Evolutionary conservation across 2,888 invertebrate species (phyloP).

Genomic region (Acronicta alni): DNA sequence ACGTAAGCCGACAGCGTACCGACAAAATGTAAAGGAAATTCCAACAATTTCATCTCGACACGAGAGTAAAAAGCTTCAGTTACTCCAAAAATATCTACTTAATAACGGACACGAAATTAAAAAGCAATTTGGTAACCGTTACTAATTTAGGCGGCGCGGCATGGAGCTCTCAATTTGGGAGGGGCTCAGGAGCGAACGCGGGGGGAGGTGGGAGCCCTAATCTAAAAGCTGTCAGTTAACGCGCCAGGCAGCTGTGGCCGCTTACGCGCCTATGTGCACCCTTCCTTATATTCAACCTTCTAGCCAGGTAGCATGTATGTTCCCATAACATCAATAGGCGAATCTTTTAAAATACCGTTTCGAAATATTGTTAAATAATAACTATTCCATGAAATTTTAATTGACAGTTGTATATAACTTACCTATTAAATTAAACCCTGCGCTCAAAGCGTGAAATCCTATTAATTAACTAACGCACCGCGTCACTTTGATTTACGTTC

Average conservation of each 20-base stretch:
- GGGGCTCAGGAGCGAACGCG: constrained; percentile 68
- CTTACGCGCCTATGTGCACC: constrained; percentile 67
- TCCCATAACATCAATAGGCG: constrained; percentile 25
- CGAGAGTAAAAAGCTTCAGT: constrained; percentile 59
- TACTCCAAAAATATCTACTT: constrained; percentile 72
- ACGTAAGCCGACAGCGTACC: constrained; percentile 19
- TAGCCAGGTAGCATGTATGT: constrained; percentile 49
- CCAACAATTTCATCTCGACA: constrained; percentile 30
- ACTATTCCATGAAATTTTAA: constrained; percentile 65
- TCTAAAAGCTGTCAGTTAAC: constrained; percentile 88
- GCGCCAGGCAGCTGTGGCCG: constrained; percentile 80
- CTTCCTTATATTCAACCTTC: constrained; percentile 69
- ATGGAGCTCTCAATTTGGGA: constrained; percentile 83
- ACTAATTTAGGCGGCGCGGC: constrained; percentile 85
- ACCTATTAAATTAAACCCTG: constrained; percentile 64
- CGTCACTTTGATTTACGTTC: constrained; percentile 75
- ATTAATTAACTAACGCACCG: constrained; percentile 73
- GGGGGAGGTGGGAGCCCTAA: constrained; percentile 75
- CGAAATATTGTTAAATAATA: constrained; percentile 37
- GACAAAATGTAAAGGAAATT: constrained; percentile 18
- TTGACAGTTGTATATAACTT: constrained; percentile 68
- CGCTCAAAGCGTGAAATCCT: constrained; percentile 69
- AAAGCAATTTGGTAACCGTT: constrained; percentile 88
- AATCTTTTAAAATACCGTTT: constrained; percentile 35
- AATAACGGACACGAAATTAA: constrained; percentile 85